phyloP scores from a whole-genome alignment of 2,888 invertebrate species.

The Gisinianus flammeolus region DNA sequence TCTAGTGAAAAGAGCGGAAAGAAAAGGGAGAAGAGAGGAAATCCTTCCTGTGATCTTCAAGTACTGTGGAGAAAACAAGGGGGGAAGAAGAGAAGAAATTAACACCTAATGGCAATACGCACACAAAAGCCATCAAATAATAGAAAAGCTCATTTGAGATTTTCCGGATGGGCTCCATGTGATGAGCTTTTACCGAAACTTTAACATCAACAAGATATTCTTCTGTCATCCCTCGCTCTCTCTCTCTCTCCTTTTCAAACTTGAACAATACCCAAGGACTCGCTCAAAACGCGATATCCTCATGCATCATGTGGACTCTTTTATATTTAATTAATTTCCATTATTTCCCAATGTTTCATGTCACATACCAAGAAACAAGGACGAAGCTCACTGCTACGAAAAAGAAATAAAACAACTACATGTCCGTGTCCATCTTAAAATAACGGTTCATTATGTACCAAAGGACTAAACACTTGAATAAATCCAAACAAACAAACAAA shows the following conservation, averaged over 20 bases:
- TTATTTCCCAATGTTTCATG: no score
- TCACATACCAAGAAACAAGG: no score
- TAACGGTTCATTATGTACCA: no score
- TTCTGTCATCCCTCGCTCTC: no score
- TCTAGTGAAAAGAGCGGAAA: neutral
- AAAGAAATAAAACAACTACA: no score
- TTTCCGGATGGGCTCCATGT: slow-evolving; percentile 16
- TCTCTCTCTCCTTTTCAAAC: neutral
- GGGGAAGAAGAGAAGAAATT: slow-evolving; percentile 12
- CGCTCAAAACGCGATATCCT: neutral
- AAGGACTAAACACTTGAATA: no score
- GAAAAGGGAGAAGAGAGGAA: neutral
- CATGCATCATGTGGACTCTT: no score
- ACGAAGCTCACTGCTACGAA: no score
- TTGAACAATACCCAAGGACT: neutral
- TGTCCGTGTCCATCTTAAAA: no score
- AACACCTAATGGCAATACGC: slow-evolving; percentile 23
- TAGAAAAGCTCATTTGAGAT: slow-evolving; percentile 30
- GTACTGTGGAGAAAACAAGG: neutral
- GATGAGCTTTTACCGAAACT: slow-evolving; percentile 19
- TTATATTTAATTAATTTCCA: no score
- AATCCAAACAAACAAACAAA: no score
- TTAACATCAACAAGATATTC: slow-evolving; percentile 15
- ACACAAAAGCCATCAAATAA: slow-evolving; percentile 25
- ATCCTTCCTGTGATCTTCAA: neutral